phyloP scores from a whole-genome alignment of 2,888 invertebrate genomes.

The Ichneumon xanthorius region DNA sequence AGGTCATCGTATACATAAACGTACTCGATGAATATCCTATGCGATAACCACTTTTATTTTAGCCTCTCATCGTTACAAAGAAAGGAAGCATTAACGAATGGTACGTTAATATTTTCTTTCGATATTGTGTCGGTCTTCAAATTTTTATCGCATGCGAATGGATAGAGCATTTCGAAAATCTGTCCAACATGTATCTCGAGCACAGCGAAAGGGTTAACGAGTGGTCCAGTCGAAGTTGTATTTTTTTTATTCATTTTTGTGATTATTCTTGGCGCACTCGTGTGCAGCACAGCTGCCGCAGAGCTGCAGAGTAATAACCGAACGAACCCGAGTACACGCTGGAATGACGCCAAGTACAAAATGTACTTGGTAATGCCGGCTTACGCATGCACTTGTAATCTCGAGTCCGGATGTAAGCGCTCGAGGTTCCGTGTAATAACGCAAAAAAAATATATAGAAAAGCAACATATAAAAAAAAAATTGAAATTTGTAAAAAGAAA shows the following conservation, averaged over 20 bases:
- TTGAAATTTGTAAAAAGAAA: neutral
- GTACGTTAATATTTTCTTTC: neutral
- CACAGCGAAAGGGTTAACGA: neutral
- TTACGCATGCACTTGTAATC: constrained; percentile 44
- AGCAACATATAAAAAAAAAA: neutral
- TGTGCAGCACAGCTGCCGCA: constrained; percentile 50
- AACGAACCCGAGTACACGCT: constrained; percentile 35
- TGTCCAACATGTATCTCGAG: constrained; percentile 1
- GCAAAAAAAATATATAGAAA: neutral
- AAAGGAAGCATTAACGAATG: neutral
- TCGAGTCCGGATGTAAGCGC: constrained; percentile 32
- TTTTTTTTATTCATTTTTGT: neutral
- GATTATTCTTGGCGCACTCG: constrained; percentile 53
- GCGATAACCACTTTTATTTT: neutral
- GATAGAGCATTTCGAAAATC: neutral
- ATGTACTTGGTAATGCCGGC: constrained; percentile 5
- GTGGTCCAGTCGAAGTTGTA: neutral
- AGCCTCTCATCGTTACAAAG: neutral
- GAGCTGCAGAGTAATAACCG: constrained; percentile 38
- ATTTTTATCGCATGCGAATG: neutral
- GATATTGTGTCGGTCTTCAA: neutral
- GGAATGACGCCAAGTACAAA: constrained; percentile 57
- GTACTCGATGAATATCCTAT: neutral
- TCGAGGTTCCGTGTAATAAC: constrained; percentile 19
- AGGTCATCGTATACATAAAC: constrained; percentile 18